Base-by-base conservation (phyloP, 2,888 invertebrate species). In the Magallana nippona region DNA sequence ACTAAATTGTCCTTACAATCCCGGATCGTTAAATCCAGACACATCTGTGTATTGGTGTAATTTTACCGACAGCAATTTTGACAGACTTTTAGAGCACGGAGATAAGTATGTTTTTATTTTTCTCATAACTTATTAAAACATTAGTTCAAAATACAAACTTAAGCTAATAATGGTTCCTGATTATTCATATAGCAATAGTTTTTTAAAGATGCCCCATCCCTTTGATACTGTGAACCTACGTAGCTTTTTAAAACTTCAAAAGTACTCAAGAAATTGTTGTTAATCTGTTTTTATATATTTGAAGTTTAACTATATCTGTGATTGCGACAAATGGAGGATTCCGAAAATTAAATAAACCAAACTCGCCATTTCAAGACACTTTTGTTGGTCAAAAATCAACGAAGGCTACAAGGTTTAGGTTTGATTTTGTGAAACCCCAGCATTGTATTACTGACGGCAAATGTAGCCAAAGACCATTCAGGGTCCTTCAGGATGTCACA, bases 381-480 rank as follows among this genome's bases (percentile, higher is more conserved):
- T 82, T 77, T 44, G 78, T 55, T n/a, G 83, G 79, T n/a, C 83
- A 83, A 27, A 22, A n/a, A 1, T 17, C 79, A 19, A 32, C 27
- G 1, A 83, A 83, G 27, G 32, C 62, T 11, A 82, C 86, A 22
- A 55, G 81, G 19, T 88, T 88, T 79, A 82, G 83, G 44, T 88
- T 88, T 81, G 88, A 88, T 44, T 87, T 88, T 55, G 71, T 83
- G 13, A 82, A 82, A 13, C 83, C 87, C 2, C 77, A 63, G 15
- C 84, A 87, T 63, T 87, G 87, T 83, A 60, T 81, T 10, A 79
- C 84, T 27, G 44, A 83, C 15, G 5, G 19, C 1, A 56, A 63
- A 0, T 80, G 80, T 56, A 11, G 1, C 10, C 10, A 10, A 3
- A 22, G 27, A n/a, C 77, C 83, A 17, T 22, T 83, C 1, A 22